Base-by-base conservation (phyloP, 2,888 invertebrate genomes). In the Chironomus tentans region DNA sequence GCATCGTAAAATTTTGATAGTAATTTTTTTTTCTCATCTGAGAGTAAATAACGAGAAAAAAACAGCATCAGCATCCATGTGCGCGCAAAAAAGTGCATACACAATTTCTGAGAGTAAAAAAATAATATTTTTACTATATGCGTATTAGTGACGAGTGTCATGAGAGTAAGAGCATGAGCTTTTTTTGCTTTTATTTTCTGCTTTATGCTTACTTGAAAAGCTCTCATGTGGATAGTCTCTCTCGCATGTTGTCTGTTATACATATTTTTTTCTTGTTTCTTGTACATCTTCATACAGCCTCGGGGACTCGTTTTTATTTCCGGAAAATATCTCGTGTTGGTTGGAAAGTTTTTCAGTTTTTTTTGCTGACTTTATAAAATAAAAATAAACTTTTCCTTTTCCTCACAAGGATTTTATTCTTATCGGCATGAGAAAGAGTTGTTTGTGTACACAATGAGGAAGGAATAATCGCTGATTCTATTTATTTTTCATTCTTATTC, bases 1-100 rank as follows among this genome's bases (percentile, higher is more conserved):
- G 24, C 65, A 65, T 65, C 65, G 65, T 65, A 65, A 65, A 65
- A 65, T 65, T 65, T 65, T 65, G 65, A 65, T 65, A 65, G 65
- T 65, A 65, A 65, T 22, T 22, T 65, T 65, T 50, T 65, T 65
- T 65, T 24, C 62, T 65, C 65, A 24, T 65, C 24, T 22, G 65
- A 65, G 65, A 65, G 22, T 65, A 65, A 65, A 65, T 24, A 65
- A 62, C 10, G 62, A 62, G 22, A 50, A n/a, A 13, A 50, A 24
- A 10, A 65, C 65, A 65, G 65, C 65, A 56, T 56, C 56, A 56
- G 18, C 56, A 56, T 56, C 56, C 56, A 65, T 65, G 65, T 65
- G 65, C 65, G 65, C 65, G 65, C 56, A 56, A 56, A 65, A 65
- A 65, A 65, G 65, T 65, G 65, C 65, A 65, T 65, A 56, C 56